A percentile compares a stretch with the other conserved stretches of the same genome.
phyloP scores from a whole-genome alignment of 1,140 invertebrate species.

The Tetraneura akinire region DNA sequence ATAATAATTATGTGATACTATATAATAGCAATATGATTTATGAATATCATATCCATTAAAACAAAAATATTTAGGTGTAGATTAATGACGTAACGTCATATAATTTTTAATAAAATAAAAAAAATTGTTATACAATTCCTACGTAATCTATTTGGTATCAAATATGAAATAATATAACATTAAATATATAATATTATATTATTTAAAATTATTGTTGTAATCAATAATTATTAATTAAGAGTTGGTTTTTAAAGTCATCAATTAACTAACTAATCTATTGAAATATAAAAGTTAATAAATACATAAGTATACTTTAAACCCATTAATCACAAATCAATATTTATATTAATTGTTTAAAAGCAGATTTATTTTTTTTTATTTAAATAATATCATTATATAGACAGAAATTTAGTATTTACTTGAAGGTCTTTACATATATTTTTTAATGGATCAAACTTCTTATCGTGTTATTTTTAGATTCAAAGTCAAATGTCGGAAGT shows the following conservation, averaged over 20 bases:
- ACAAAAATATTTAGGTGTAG: too few relatives aligned
- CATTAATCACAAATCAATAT: neutral
- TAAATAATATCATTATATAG: neutral
- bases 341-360: neutral
- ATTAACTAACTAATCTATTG: neutral
- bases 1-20: too few relatives aligned
- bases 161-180: neutral
- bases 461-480: constrained; percentile 26
- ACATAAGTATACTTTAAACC: neutral
- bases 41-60: too few relatives aligned
- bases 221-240: neutral
- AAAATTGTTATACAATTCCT: too few relatives aligned
- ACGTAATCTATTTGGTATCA: neutral
- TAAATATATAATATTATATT: neutral
- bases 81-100: too few relatives aligned
- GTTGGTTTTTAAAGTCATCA: neutral
- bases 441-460: constrained; percentile 24
- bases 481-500: constrained; percentile 23
- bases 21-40: too few relatives aligned
- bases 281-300: neutral
- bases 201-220: constrained; percentile 4
- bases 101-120: too few relatives aligned
- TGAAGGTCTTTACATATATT: constrained; percentile 27
- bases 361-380: neutral
- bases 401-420: neutral